phyloP scores from a whole-genome alignment of 2,888 invertebrate species.

The Frankliniella intonsa region DNA sequence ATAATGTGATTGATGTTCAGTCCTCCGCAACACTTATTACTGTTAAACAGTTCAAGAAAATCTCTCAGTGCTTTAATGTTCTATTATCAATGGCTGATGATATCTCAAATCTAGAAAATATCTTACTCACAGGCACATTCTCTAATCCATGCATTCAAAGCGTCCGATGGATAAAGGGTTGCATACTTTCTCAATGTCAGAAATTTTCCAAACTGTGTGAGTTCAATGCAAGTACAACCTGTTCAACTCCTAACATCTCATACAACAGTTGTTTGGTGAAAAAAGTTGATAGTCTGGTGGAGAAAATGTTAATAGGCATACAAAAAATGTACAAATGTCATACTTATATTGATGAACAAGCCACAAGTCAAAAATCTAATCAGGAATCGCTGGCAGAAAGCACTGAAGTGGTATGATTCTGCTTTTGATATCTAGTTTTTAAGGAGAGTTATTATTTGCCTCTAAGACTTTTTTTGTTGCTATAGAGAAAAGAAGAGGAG shows the following conservation, averaged over 20 bases:
- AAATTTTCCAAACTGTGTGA: background rate
- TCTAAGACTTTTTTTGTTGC: background rate
- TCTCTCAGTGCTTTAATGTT: background rate
- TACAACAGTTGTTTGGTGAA: conserved; percentile 32
- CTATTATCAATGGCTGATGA: background rate
- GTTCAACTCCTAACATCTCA: background rate
- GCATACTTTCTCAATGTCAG: background rate
- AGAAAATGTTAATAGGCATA: conserved; percentile 53
- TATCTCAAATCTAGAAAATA: background rate
- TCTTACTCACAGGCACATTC: background rate
- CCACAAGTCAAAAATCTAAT: conserved; percentile 40
- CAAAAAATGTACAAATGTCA: conserved; percentile 58
- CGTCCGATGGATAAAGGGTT: background rate
- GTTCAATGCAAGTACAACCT: background rate
- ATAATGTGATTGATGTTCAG: background rate
- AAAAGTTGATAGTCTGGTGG: conserved; percentile 50
- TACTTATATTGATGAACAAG: conserved; percentile 36
- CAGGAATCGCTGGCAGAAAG: conserved; percentile 45
- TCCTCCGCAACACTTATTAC: background rate
- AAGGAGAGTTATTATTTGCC: background rate
- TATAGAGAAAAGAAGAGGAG: conserved; percentile 42
- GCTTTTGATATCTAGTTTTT: conserved; percentile 37
- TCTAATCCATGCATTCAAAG: background rate
- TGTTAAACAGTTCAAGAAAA: background rate
- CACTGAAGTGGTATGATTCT: conserved; percentile 45